Evolutionary conservation across 2,797 vertebrate genomes (phyloP), one percentile per base, ranked within the genome.

Genomic region (Rhabdomys pumilio): DNA sequence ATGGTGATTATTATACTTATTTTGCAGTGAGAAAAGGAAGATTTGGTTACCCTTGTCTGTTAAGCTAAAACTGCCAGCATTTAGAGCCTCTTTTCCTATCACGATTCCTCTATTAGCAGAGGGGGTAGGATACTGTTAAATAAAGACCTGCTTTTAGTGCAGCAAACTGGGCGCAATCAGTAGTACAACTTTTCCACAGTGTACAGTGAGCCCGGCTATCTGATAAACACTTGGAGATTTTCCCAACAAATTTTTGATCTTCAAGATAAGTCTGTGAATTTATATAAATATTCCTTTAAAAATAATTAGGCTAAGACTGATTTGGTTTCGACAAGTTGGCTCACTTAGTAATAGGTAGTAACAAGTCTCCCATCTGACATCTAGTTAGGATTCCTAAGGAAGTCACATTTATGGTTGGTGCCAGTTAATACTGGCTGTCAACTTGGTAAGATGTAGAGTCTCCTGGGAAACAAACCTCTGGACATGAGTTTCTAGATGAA

Each of bases 261-360:
- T 96, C 63, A 93, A 92, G 83, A 80, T 57, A n/a, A 93, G 31
- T 87, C 14, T 76, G 20, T 93, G 41, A 93, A 57, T n/a, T 84
- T 76, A 53, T 22, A 81, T 6, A 85, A 29, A 89, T 19, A 61
- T 63, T 83, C 57, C 47, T 93, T 91, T 41, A 63, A 15, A 69
- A 50, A 80, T 65, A 50, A 50, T 14, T 50, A 90, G 57, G n/a
- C 29, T 88, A 41, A 83, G 38, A 76, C 63, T 67, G 22, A 94
- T 90, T 61, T 75, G 67, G 22, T 75, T 95, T 84, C 80, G 41
- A 55, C 55, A 93, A 82, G 57, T 53, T 88, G 59, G 88, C 22
- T 24, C 1, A 41, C 7, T 44, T 81, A n/a, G 41, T 69, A 90
- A 38, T 0, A 31, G 12, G 34, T 0, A 57, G 67, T 89, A 47